Evolutionary conservation across 2,113 vertebrate species (phyloP), one percentile per base, ranked within the genome.

Genomic region (Bubalus kerabau): DNA sequence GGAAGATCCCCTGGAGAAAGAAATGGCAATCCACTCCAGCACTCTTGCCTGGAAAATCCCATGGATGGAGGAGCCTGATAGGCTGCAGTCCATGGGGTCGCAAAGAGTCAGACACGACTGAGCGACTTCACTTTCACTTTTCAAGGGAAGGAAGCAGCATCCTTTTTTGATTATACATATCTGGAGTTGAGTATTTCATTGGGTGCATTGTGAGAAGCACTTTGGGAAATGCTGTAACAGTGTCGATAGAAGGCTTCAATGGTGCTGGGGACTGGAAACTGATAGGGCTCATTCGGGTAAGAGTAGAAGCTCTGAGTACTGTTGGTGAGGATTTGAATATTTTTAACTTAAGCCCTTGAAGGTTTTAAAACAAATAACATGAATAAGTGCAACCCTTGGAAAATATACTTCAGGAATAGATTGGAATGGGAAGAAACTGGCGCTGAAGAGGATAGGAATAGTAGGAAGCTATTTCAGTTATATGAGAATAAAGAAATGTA

Each of bases 361-460:
- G 21, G 46, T 40, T 94, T 95, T 95, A 89, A 32, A 97, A 91
- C 56, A 90, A 86, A 74, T 87, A 93, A n/a, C 6, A 23, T 71
- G 52, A 97, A 57, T 94, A 88, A 96, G 50, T 52, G 85, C 30
- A 67, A 0, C 91, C 36, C 7, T 84, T 89, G 32, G 46, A 88
- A 87, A 28, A 64, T 19, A 10, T 6, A 59, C 56, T 90, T 90
- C 7, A 76, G 16, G 16, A 84, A 90, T 95, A 90, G 57, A 64
- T 90, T 92, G 57, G 24, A 92, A 48, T 78, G 46, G 88, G 80
- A 74, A 71, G 81, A 89, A 95, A 64, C 46, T 84, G 56, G 14
- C 60, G 67, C 67, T 86, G 16, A 87, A 89, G 57, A 57, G 88
- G 32, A 13, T 50, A 82, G n/a, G 67, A 80, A 30, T 88, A 17